Evolutionary conservation across 2,888 invertebrate genomes (phyloP).

Genomic region (Apotomis turbidana): DNA sequence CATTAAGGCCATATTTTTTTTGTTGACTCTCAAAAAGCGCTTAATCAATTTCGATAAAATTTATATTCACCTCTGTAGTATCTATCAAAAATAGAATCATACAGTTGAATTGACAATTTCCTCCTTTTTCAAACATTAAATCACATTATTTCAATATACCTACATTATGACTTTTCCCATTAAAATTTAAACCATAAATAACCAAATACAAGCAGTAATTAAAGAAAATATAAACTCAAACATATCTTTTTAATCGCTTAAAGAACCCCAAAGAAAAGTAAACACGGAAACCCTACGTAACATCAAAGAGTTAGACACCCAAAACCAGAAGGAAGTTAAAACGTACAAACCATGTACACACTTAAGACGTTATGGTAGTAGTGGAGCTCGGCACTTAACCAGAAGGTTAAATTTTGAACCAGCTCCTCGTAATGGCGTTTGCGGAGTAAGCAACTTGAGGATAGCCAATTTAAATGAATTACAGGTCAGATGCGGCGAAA

Average conservation of each 20-base stretch:
- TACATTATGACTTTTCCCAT: too few relatives aligned
- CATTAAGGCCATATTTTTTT: too few relatives aligned
- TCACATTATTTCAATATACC: too few relatives aligned
- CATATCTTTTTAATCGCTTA: background rate
- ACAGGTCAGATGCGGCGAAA: slow-evolving; percentile 7
- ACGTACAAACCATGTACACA: background rate
- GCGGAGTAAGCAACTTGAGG: slow-evolving; percentile 18
- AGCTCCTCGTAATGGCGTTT: slow-evolving; percentile 11
- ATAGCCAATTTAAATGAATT: slow-evolving; percentile 6
- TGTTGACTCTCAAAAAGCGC: too few relatives aligned
- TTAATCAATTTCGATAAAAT: too few relatives aligned
- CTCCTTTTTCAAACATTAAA: too few relatives aligned
- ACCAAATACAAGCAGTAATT: too few relatives aligned
- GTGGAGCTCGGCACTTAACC: background rate
- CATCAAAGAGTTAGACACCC: background rate
- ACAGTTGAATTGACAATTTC: too few relatives aligned
- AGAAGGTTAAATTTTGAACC: slow-evolving; percentile 19
- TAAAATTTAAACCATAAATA: too few relatives aligned
- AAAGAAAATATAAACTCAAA: too few relatives aligned
- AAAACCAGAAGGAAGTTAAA: background rate
- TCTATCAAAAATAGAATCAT: too few relatives aligned
- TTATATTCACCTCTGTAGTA: too few relatives aligned
- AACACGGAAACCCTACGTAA: background rate
- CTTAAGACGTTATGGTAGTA: background rate
- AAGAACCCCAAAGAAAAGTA: slow-evolving; percentile 5